These are phyloP conservation scores for Physella acuta DNA, from an alignment of 1,140 invertebrate species.

Conservation along the genomic window DNA sequence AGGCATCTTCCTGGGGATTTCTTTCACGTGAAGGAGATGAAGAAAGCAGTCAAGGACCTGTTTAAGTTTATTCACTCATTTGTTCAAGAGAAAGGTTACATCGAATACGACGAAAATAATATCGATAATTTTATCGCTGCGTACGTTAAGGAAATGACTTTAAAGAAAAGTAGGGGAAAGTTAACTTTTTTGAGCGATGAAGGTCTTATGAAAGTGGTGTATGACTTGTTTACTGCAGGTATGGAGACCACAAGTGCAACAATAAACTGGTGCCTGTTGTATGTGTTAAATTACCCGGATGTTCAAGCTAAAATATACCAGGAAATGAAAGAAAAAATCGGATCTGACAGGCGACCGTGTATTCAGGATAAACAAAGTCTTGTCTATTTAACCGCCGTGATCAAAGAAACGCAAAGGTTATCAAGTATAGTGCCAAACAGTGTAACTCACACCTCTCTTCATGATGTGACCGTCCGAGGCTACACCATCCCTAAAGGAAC, in stretches of 20 bases:
- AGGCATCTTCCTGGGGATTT: constrained; percentile 36
- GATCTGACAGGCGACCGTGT: constrained; percentile 13
- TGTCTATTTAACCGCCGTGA: constrained; percentile 2
- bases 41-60: constrained; percentile 9
- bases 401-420: constrained; percentile 29
- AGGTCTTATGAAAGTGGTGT: constrained; percentile 23
- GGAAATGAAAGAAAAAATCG: neutral
- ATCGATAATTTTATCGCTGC: constrained; percentile 35
- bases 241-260: constrained; percentile 71
- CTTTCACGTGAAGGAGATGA: constrained; percentile 24
- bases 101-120: constrained; percentile 29
- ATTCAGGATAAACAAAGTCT: constrained; percentile 30
- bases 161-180: constrained; percentile 22
- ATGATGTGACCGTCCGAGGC: constrained; percentile 42
- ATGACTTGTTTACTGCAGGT: constrained; percentile 78
- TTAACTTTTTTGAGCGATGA: constrained; percentile 24
- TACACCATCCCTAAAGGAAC: constrained; percentile 51
- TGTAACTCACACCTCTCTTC: constrained; percentile 44
- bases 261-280: neutral
- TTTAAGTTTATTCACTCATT: neutral
- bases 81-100: constrained; percentile 26
- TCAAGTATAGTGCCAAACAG: constrained; percentile 47
- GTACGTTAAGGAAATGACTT: constrained; percentile 31
- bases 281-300: constrained; percentile 1
- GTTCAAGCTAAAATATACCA: constrained; percentile 2